Conservation (phyloP, 2,797 vertebrate species). For the Lateolabrax maculatus region DNA sequence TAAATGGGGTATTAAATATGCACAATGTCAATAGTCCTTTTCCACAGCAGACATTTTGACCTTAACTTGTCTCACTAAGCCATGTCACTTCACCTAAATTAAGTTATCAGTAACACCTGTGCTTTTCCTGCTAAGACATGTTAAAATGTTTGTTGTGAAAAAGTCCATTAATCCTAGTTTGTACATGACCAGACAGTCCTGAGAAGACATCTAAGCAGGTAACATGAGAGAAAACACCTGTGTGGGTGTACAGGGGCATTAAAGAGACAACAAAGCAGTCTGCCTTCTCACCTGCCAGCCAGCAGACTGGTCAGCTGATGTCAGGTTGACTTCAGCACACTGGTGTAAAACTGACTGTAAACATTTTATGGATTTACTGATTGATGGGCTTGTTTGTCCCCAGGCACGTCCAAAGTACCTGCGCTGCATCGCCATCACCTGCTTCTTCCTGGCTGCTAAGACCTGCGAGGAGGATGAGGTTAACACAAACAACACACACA, state of each 20-base stretch:
- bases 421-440: conserved; percentile 97
- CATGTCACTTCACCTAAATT: too few species aligned
- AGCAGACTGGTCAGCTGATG: background rate
- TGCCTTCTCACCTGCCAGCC: too few species aligned
- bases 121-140: too few species aligned
- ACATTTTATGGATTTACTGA: background rate
- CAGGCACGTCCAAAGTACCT: conserved; percentile 98
- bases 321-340: background rate
- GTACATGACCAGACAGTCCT: background rate
- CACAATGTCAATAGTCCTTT: too few species aligned
- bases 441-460: conserved; percentile 97
- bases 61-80: too few species aligned
- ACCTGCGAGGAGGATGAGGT: conserved; percentile 98
- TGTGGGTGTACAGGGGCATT: too few species aligned
- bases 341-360: background rate
- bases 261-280: too few species aligned
- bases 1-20: too few species aligned
- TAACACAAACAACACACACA: conserved; percentile 43
- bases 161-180: background rate
- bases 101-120: too few species aligned
- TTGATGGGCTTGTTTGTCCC: conserved; percentile 17
- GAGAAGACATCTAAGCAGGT: background rate
- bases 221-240: background rate
- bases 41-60: too few species aligned
- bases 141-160: too few species aligned